Percentiles rank a stretch among this genome's conserved stretches.
phyloP scores from a whole-genome alignment of 2,888 invertebrate genomes.

The Orchestes rusci region DNA sequence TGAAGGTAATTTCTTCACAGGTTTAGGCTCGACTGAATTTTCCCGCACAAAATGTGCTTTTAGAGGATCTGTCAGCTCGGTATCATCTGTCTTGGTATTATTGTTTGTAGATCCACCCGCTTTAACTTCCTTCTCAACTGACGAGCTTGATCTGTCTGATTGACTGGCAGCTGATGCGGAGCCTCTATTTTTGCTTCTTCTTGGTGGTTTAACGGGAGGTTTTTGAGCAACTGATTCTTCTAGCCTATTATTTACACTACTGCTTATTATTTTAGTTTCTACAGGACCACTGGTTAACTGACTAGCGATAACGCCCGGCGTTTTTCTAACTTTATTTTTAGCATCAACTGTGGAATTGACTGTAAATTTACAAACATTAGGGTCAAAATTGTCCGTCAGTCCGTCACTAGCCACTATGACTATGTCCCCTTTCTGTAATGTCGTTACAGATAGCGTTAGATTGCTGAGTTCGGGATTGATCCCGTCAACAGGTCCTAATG shows the following conservation, averaged over 20 bases:
- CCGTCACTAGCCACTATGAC: constrained; percentile 87
- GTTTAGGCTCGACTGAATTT: constrained; percentile 31
- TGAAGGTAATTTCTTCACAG: constrained; percentile 18
- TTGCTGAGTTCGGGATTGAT: constrained; percentile 79
- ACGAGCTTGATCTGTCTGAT: constrained; percentile 42
- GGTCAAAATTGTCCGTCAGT: constrained; percentile 85
- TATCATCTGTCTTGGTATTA: neutral
- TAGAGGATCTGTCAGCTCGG: constrained; percentile 34
- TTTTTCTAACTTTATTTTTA: constrained; percentile 36
- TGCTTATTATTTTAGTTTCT: constrained; percentile 16
- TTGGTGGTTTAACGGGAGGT: constrained; percentile 34
- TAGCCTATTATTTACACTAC: constrained; percentile 5
- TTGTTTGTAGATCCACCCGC: neutral
- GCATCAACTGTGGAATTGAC: constrained; percentile 41
- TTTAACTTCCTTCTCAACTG: constrained; percentile 28
- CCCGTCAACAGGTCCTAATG: constrained; percentile 81
- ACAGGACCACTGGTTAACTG: constrained; percentile 11
- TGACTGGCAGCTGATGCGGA: constrained; percentile 21
- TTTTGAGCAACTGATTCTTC: constrained; percentile 14
- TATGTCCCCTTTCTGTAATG: constrained; percentile 71
- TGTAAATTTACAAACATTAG: constrained; percentile 83
- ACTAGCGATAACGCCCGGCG: constrained; percentile 30
- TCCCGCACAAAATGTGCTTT: constrained; percentile 38
- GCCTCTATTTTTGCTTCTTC: constrained; percentile 44
- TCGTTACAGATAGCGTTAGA: constrained; percentile 76